Evolutionary conservation across 2,888 invertebrate genomes (phyloP).

Genomic region (Stegophylla sp.): DNA sequence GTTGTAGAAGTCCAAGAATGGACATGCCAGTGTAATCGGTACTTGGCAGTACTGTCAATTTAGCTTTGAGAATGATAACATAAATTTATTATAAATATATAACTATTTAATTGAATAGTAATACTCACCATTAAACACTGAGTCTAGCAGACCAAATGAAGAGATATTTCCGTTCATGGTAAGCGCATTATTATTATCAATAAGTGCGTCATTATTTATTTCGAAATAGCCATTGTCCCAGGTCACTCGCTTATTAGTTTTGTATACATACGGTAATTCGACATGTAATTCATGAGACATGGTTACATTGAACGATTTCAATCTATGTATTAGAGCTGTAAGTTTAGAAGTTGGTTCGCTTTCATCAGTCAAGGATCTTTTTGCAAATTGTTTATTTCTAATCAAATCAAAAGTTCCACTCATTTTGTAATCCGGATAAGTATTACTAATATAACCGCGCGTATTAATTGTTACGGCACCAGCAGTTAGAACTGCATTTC

Average conservation of each 20-base stretch:
- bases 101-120: background rate
- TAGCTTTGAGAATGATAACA: slow-evolving; percentile 1
- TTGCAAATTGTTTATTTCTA: background rate
- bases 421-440: background rate
- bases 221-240: slow-evolving; percentile 1
- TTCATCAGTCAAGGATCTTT: background rate
- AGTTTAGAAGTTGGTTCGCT: slow-evolving; percentile 7
- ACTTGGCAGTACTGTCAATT: slow-evolving; percentile 13
- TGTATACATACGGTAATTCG: background rate
- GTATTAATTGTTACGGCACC: background rate
- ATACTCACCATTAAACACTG: slow-evolving; percentile 17
- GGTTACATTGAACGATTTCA: background rate
- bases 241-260: background rate
- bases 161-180: slow-evolving; percentile 4
- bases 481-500: background rate
- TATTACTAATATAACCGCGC: background rate
- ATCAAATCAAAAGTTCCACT: background rate
- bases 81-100: background rate
- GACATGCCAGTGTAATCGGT: background rate
- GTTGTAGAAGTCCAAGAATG: background rate
- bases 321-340: background rate
- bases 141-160: background rate
- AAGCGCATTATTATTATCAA: background rate
- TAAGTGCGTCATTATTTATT: background rate
- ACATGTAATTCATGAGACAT: background rate